phyloP scores from a whole-genome alignment of 1,140 invertebrate genomes.

The Apolygus lucorum region DNA sequence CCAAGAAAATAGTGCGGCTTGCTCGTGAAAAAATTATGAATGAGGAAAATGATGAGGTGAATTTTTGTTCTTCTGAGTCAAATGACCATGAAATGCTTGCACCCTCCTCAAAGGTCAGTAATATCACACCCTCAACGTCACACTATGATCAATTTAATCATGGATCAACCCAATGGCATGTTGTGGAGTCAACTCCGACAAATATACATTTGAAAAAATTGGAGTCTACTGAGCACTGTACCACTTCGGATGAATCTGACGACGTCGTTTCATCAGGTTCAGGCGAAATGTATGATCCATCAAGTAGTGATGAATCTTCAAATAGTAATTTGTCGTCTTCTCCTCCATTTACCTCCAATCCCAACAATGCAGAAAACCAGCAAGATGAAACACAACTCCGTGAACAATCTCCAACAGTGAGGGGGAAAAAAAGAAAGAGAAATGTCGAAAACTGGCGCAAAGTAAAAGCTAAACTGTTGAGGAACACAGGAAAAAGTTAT shows the following conservation, averaged over 20 bases:
- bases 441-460: no score
- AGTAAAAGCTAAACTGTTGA: no score
- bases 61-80: constrained; percentile 10
- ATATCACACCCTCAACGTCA: no score
- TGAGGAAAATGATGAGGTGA: neutral
- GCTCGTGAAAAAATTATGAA: neutral
- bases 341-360: neutral
- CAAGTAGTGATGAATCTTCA: neutral
- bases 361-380: neutral
- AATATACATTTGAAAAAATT: neutral
- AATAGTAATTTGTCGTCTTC: neutral
- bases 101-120: constrained; percentile 8
- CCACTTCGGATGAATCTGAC: neutral
- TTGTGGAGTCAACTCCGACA: neutral
- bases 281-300: neutral
- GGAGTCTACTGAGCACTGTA: neutral
- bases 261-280: neutral
- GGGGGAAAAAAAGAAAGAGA: no score
- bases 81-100: constrained; percentile 11
- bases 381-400: neutral
- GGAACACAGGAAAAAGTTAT: neutral
- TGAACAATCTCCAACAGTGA: no score
- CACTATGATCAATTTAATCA: neutral
- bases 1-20: neutral
- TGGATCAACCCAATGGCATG: neutral